Evolutionary conservation across 2,797 vertebrate species (phyloP).

Genomic region (Hipposideros larvatus): DNA sequence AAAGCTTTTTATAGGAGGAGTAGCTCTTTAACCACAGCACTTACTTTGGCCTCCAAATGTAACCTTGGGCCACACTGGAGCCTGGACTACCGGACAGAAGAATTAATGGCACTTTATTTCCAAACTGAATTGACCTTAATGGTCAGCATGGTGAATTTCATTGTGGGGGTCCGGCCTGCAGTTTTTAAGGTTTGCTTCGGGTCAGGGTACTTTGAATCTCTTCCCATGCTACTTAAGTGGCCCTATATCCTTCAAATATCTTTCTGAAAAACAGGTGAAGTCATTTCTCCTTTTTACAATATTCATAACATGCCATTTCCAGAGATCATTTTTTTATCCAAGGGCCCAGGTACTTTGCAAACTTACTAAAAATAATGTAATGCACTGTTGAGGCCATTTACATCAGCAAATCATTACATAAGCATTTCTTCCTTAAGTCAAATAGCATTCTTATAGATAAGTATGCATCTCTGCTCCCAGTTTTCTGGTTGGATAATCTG

Average conservation of each 20-base stretch:
- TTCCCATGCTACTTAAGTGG: not conserved
- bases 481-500: conserved; percentile 5
- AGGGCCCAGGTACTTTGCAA: not conserved
- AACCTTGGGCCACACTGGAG: not conserved
- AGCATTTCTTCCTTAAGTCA: not conserved
- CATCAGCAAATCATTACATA: not conserved
- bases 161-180: not conserved
- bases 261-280: conserved; percentile 24
- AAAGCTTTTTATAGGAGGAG: not conserved
- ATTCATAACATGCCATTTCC: not conserved
- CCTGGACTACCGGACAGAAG: not conserved
- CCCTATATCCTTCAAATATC: not conserved
- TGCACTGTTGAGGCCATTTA: too few species aligned
- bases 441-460: not conserved
- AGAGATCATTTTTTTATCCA: not conserved
- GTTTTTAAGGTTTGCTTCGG: conserved; percentile 7
- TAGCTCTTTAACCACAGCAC: not conserved
- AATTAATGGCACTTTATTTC: not conserved
- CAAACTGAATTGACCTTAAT: not conserved
- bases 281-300: not conserved
- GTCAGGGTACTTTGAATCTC: not conserved
- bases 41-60: not conserved
- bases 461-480: not conserved
- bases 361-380: not conserved
- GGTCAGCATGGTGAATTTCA: not conserved